Evolutionary conservation across 1,140 invertebrate species (phyloP), one percentile per base, ranked within the genome.

Genomic region (Laupala kohalensis): DNA sequence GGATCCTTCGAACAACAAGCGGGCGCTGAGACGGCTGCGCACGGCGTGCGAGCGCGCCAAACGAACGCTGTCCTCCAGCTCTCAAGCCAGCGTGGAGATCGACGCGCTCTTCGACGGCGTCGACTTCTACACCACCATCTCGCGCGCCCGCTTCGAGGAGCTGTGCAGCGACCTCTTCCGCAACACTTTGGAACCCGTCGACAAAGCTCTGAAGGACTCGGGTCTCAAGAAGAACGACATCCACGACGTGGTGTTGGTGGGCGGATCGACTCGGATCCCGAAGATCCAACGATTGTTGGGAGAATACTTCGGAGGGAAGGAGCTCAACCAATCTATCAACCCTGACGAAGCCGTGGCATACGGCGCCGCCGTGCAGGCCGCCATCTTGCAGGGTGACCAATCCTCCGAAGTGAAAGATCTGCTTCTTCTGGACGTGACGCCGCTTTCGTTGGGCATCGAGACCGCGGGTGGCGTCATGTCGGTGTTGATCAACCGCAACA

Each of bases 81-180:
- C 88, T 5, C 87, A 92, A 78, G 89, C 90, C 0, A 81, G 78
- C 26, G 83, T 90, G 69, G 88, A 90, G 78, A 88, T 92, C 64
- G 90, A 92, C 77, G 88, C 89, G 1, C 79, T 93, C 80, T 87
- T 78, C 30, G 82, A 84, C 25, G 90, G 91, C 70, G 79, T 90
- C 65, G 91, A 93, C 77, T 90, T 91, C 77, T 90, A 92, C 80
- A 86, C 88, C 0, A 87, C 81, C 71, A 86, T 92, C 23, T 88
- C 88, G 0, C 81, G 90, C 68, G 90, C 90, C 4, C 81, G 88
- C 29, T 91, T 91, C 77, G 93, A 96, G 81, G 93, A 95, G 79
- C 80, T 97, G 13, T 92, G 91, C 78, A 88, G 90, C 74, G 94
- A 96, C 82, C 83, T 96, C 30, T 90, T 90, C 78, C 81, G 81